Evolutionary conservation across 2,888 invertebrate species (phyloP), one percentile per base, ranked within the genome.

Genomic region (Luperina nickerlii): DNA sequence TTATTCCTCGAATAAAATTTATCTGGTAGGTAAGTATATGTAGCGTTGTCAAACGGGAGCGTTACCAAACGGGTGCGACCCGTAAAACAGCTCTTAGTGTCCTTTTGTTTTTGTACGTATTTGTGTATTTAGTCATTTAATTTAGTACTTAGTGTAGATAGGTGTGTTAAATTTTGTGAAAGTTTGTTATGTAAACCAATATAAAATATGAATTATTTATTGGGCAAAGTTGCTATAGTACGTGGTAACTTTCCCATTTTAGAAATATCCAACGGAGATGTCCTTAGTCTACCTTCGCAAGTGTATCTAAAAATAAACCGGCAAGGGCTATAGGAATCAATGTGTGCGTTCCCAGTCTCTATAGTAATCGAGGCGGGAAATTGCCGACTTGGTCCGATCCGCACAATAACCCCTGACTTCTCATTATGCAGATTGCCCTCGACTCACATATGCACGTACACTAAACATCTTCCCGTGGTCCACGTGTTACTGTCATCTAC

Each of bases 351-450:
- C 90, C 85, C 86, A 89, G 91, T 92, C 88, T 92, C 92, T 92
- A 94, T 95, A 95, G 94, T 96, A 96, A 95, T 95, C 90, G 95
- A 92, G 93, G 90, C 93, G 93, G 93, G 94, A 95, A 96, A 96
- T 96, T 95, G 95, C 94, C 93, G 92, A 92, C 92, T 92, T 91
- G 94, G 93, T 92, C 94, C 94, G 94, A 93, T 94, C 92, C 93
- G 92, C 93, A 94, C 95, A 94, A 95, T 96, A 96, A 95, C 95
- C 94, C 91, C 93, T 90, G 94, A 93, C 94, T 94, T 93, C 94
- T 96, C 94, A 96, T 96, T 96, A 96, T 96, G 96, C 94, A 96
- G 94, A 96, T 96, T 95, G 94, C 94, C 92, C 91, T 91, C 93
- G 91, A 91, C 93, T 92, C 94, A 91, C 93, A 92, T 93, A 92